Percentiles rank a stretch among this genome's conserved stretches.
Conservation (phyloP, 2,888 invertebrate genomes). For the Capitulum mitella region DNA sequence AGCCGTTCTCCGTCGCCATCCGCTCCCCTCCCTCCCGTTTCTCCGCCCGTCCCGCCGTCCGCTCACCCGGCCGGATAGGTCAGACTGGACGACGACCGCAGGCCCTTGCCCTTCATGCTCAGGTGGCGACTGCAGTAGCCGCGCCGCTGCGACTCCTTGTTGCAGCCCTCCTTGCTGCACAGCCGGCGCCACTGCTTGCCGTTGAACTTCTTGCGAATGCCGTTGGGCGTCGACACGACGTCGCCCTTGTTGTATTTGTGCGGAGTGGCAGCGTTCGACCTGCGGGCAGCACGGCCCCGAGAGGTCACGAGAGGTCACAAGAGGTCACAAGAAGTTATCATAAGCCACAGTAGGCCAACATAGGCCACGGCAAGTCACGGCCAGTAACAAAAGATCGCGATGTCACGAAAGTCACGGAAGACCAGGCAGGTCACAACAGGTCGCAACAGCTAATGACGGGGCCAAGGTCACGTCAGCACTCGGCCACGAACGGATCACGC, state of each 20-base stretch:
- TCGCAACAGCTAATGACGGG: too few species aligned
- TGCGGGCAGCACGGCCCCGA: conserved; percentile 34
- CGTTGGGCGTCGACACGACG: conserved; percentile 85
- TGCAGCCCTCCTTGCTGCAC: conserved; percentile 90
- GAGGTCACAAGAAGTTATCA: too few species aligned
- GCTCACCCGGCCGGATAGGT: conserved; percentile 34
- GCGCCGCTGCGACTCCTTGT: conserved; percentile 92
- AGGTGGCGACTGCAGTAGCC: conserved; percentile 96
- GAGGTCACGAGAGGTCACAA: background rate
- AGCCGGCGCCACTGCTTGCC: conserved; percentile 98
- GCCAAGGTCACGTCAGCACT: too few species aligned
- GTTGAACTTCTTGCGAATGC: conserved; percentile 97
- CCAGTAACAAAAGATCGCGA: too few species aligned
- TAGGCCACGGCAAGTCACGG: too few species aligned
- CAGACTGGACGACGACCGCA: conserved; percentile 37
- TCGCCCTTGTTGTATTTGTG: conserved; percentile 97
- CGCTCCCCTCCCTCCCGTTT: background rate
- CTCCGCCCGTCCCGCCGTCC: background rate
- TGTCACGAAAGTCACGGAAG: too few species aligned
- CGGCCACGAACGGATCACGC: too few species aligned
- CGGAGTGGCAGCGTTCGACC: conserved; percentile 87
- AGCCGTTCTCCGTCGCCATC: background rate
- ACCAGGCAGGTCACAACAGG: too few species aligned
- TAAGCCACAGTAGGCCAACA: too few species aligned
- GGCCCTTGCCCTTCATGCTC: conserved; percentile 68